Conservation (phyloP, 2,888 invertebrate genomes). For the Tenthredo scrophulariae region DNA sequence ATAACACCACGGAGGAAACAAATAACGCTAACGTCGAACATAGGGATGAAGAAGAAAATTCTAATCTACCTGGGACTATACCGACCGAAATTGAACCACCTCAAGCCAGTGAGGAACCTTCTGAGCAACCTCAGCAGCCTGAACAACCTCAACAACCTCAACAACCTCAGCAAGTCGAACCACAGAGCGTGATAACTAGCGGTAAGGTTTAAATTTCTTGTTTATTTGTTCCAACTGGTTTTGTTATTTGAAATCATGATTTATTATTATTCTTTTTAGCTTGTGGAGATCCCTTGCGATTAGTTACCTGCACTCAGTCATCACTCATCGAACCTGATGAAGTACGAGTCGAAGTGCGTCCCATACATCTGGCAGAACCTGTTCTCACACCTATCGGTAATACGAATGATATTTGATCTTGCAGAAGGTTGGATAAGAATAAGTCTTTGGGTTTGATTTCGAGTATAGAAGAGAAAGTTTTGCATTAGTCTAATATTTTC, state of each 20-base stretch:
- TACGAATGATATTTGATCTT: slow-evolving; percentile 2
- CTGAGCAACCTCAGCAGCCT: slow-evolving; percentile 57
- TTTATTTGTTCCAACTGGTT: slow-evolving; percentile 10
- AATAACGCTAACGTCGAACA: slow-evolving; percentile 6
- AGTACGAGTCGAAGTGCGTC: slow-evolving; percentile 86
- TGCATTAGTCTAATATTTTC: neutral
- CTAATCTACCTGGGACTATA: slow-evolving; percentile 60
- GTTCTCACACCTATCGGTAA: slow-evolving; percentile 88
- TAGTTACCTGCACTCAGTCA: slow-evolving; percentile 81
- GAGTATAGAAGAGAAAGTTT: neutral
- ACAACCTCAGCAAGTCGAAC: slow-evolving; percentile 63
- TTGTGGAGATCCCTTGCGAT: slow-evolving; percentile 78
- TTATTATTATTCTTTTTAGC: slow-evolving; percentile 57
- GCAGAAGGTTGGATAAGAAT: neutral
- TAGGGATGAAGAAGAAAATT: slow-evolving; percentile 45
- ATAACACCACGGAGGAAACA: slow-evolving; percentile 70
- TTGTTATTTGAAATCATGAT: neutral
- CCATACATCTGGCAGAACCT: slow-evolving; percentile 88
- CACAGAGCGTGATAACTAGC: slow-evolving; percentile 37
- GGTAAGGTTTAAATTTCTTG: slow-evolving; percentile 20
- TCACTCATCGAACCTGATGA: slow-evolving; percentile 86
- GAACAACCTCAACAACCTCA: slow-evolving; percentile 57
- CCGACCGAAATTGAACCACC: slow-evolving; percentile 67
- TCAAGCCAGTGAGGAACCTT: slow-evolving; percentile 60
- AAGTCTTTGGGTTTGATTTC: neutral